Percentiles rank a stretch among this genome's conserved stretches.
phyloP scores from a whole-genome alignment of 1,140 invertebrate genomes.

The Gonatopus flavifemur region DNA sequence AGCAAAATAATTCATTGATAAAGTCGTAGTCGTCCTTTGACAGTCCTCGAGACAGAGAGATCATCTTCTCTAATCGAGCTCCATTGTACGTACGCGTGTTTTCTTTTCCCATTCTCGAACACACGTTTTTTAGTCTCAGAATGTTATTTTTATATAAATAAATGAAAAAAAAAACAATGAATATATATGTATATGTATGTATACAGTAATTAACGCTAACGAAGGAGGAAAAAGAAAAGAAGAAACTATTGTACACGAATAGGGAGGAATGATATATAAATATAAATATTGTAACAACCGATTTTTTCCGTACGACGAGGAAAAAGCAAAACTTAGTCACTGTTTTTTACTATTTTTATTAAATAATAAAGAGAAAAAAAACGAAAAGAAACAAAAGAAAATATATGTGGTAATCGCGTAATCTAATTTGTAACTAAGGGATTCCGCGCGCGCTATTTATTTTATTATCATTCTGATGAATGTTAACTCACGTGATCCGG shows the following conservation, averaged over 20 bases:
- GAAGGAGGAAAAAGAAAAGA: slow-evolving; percentile 21
- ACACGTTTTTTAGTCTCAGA: slow-evolving; percentile 42
- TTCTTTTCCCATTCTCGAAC: too few species aligned
- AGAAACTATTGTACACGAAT: slow-evolving; percentile 16
- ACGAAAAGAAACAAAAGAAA: slow-evolving; percentile 18
- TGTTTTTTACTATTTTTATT: slow-evolving; percentile 58
- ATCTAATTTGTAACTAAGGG: slow-evolving; percentile 47
- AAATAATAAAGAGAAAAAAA: slow-evolving; percentile 19
- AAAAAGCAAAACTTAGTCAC: slow-evolving; percentile 54
- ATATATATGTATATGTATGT: slow-evolving; percentile 44
- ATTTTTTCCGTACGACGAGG: slow-evolving; percentile 45
- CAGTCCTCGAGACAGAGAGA: too few species aligned
- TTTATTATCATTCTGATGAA: slow-evolving; percentile 43
- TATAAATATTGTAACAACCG: slow-evolving; percentile 36
- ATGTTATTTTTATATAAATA: slow-evolving; percentile 55
- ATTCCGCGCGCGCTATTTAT: slow-evolving; percentile 54
- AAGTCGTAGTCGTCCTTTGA: too few species aligned
- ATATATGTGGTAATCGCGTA: slow-evolving; percentile 45
- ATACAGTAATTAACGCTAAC: slow-evolving; percentile 38
- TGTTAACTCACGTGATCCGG: slow-evolving; percentile 24
- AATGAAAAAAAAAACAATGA: slow-evolving; percentile 25
- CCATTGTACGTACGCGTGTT: too few species aligned
- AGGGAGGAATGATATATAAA: too few species aligned
- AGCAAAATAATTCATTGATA: too few species aligned
- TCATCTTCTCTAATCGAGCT: too few species aligned